These are phyloP conservation scores for Eurosta solidaginis DNA, from an alignment of 1,140 invertebrate genomes.

Conservation along the genomic window DNA sequence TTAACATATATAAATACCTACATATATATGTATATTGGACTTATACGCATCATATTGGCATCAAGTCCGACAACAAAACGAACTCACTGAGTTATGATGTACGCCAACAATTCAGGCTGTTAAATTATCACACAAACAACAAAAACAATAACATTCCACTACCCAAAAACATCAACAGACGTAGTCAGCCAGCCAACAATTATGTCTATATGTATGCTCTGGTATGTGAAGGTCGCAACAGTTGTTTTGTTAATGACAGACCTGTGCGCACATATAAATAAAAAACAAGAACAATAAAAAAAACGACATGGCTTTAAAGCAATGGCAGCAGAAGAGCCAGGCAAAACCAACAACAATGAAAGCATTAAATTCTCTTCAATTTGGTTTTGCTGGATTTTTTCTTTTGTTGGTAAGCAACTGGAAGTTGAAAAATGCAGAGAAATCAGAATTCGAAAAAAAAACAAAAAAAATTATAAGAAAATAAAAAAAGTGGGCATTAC, in stretches of 20 bases:
- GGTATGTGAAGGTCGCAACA: constrained; percentile 60
- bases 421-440: not conserved
- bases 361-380: constrained; percentile 7
- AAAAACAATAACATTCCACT: not conserved
- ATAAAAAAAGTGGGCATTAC: not conserved
- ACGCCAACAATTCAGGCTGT: not conserved
- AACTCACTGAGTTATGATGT: not conserved
- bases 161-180: not conserved
- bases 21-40: not conserved
- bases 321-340: not conserved
- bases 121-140: not conserved
- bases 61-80: not conserved
- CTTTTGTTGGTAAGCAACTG: not conserved
- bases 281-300: constrained; percentile 3
- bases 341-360: not conserved
- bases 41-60: not conserved
- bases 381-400: not conserved
- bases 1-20: not conserved
- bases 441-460: not conserved
- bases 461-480: not conserved
- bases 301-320: not conserved
- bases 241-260: constrained; percentile 60
- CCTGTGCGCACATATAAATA: not conserved
- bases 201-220: constrained; percentile 45
- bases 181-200: constrained; percentile 13